Percentiles rank a stretch among this genome's conserved stretches.
Evolutionary conservation across 2,113 vertebrate genomes (phyloP).

Genomic region (Sminthopsis crassicaudata): DNA sequence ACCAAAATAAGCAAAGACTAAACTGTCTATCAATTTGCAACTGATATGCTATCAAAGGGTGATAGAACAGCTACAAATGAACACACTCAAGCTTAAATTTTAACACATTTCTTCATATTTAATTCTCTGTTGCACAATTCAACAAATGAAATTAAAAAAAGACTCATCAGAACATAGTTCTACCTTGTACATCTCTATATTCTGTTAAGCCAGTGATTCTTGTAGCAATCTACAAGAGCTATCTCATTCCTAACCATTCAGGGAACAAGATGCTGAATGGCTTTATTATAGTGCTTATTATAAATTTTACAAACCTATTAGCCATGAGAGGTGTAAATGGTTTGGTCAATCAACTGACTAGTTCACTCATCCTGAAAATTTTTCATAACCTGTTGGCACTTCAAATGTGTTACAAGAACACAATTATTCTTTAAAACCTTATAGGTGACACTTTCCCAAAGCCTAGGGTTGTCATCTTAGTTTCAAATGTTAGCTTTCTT

Average conservation of each 20-base stretch:
- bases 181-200: neutral
- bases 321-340: neutral
- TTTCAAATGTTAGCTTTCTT: neutral
- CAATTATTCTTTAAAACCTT: neutral
- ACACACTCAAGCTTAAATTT: neutral
- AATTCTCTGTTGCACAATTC: neutral
- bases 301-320: conserved; percentile 27
- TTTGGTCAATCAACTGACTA: conserved; percentile 9
- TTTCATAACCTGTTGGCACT: neutral
- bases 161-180: neutral
- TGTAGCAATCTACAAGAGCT: neutral
- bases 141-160: conserved; percentile 8
- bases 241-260: neutral
- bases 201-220: conserved; percentile 18
- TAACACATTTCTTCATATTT: neutral
- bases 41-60: conserved; percentile 8
- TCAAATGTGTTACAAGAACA: conserved; percentile 8
- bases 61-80: neutral
- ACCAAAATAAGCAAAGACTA: conserved; percentile 33
- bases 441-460: neutral
- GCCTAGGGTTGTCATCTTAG: neutral
- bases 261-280: neutral
- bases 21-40: neutral
- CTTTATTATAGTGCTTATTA: neutral
- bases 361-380: neutral